Percentiles rank a stretch among this genome's conserved stretches.
These are phyloP conservation scores for Onthophagus sagittarius DNA, from an alignment of 2,888 invertebrate genomes.

Conservation along the genomic window DNA sequence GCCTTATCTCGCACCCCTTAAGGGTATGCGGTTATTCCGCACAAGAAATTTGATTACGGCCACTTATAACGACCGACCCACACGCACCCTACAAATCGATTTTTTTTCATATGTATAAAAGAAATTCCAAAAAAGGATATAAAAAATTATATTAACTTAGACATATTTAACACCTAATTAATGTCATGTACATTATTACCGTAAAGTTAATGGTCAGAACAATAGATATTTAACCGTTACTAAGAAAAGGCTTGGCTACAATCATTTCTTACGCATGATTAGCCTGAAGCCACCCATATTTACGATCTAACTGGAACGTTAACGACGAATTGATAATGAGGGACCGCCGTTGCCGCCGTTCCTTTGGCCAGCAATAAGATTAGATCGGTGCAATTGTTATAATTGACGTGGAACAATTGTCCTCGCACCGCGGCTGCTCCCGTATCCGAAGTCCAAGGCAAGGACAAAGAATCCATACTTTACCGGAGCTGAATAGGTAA, in stretches of 20 bases:
- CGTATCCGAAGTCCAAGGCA: background rate
- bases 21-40: constrained; percentile 23
- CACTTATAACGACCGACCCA: constrained; percentile 8
- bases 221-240: background rate
- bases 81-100: background rate
- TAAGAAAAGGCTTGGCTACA: background rate
- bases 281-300: background rate
- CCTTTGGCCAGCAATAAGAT: background rate
- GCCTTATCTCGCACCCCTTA: constrained; percentile 30
- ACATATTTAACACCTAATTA: background rate
- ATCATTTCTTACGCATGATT: constrained; percentile 1
- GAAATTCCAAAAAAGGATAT: too few species aligned
- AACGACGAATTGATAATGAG: constrained; percentile 7
- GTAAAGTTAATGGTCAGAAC: background rate
- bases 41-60: constrained; percentile 27
- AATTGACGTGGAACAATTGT: constrained; percentile 8
- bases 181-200: background rate
- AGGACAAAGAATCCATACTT: background rate
- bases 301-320: constrained; percentile 6
- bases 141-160: too few species aligned
- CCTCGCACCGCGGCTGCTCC: background rate
- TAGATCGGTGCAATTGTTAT: constrained; percentile 3
- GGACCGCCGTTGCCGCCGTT: background rate
- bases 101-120: background rate
- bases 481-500: background rate